Percentiles rank a stretch among this genome's conserved stretches.
Evolutionary conservation across 64 coral and sea anemone genomes (phyloP).

Genomic region (Pocillopora verrucosa): DNA sequence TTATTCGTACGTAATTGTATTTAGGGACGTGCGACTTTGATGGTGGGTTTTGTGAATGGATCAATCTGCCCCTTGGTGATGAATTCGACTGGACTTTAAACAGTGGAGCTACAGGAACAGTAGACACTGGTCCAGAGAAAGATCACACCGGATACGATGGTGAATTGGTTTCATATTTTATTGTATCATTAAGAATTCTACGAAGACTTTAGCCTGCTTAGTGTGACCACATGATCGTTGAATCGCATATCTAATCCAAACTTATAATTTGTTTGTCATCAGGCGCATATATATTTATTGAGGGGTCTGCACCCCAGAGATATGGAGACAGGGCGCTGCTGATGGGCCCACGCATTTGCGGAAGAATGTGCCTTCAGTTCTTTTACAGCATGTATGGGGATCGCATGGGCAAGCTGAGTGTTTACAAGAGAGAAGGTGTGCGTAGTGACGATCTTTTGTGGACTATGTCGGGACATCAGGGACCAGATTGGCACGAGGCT

Average conservation of each 20-base stretch:
- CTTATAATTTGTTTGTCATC: neutral
- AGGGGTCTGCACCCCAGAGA: constrained; percentile 13
- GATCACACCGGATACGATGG: constrained; percentile 74
- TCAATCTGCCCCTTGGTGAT: constrained; percentile 69
- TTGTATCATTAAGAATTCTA: no score
- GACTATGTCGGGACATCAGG: constrained; percentile 66
- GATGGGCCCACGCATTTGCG: constrained; percentile 76
- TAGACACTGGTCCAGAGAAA: constrained; percentile 48
- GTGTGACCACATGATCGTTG: no score
- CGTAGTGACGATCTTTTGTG: constrained; percentile 65
- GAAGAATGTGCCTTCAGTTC: constrained; percentile 68
- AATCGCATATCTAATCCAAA: neutral
- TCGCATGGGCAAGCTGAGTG: constrained; percentile 47
- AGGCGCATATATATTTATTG: constrained; percentile 77
- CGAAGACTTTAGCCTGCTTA: no score
- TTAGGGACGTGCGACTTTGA: constrained; percentile 88
- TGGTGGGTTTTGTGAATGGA: constrained; percentile 75
- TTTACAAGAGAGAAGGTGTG: constrained; percentile 75
- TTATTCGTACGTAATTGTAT: neutral
- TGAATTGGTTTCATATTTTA: neutral
- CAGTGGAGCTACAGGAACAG: constrained; percentile 55
- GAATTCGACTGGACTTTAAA: constrained; percentile 63
- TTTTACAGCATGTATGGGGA: constrained; percentile 77
- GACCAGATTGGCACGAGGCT: constrained; percentile 75
- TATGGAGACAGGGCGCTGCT: constrained; percentile 35